Evolutionary conservation across 1,140 invertebrate species (phyloP).

Genomic region (Anagrus nilaparvatae): DNA sequence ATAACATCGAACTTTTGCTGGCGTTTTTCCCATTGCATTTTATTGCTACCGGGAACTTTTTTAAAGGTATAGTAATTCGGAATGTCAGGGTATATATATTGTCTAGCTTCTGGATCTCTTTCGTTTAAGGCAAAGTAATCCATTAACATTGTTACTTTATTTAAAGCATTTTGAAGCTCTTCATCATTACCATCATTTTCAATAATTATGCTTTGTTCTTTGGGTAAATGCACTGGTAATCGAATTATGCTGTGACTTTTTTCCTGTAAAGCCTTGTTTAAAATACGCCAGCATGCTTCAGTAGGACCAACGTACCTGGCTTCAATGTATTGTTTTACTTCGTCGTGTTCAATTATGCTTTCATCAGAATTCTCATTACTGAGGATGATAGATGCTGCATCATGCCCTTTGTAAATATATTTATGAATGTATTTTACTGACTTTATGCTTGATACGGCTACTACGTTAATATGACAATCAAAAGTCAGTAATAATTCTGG

Average conservation of each 20-base stretch:
- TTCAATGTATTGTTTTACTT: slow-evolving; percentile 6
- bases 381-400: slow-evolving; percentile 7
- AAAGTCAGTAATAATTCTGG: slow-evolving; percentile 8
- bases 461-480: slow-evolving; percentile 12
- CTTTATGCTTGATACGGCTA: slow-evolving; percentile 9
- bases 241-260: slow-evolving; percentile 2
- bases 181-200: no score
- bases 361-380: slow-evolving; percentile 1
- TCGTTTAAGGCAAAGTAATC: no score
- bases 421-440: slow-evolving; percentile 10
- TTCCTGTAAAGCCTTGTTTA: slow-evolving; percentile 2
- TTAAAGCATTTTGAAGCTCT: no score
- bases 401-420: slow-evolving; percentile 11
- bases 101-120: no score
- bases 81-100: no score
- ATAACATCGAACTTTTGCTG: no score
- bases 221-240: slow-evolving; percentile 5
- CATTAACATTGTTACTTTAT: no score
- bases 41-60: no score
- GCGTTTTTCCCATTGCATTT: no score
- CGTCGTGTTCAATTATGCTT: background rate
- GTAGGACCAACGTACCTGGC: slow-evolving; percentile 4
- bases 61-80: no score
- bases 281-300: slow-evolving; percentile 7
- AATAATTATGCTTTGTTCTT: slow-evolving; percentile 5